phyloP scores from a whole-genome alignment of 2,797 vertebrate species.

The Arrhamphus sclerolepis region DNA sequence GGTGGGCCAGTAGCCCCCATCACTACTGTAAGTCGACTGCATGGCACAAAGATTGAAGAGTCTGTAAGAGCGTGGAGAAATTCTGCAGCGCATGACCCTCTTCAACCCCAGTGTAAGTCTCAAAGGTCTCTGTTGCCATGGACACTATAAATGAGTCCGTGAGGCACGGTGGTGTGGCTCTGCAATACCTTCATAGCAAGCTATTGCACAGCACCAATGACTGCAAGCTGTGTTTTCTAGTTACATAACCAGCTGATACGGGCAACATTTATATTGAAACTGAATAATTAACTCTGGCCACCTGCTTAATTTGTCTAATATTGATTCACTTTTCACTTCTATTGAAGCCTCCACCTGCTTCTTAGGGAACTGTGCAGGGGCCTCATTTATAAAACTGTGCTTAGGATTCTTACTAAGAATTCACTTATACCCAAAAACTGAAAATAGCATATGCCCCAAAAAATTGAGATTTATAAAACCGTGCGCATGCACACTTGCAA shows the following conservation, averaged over 20 bases:
- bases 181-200: constrained; percentile 39
- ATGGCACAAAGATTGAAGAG: constrained; percentile 45
- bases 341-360: too few relatives aligned
- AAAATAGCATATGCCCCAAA: too few relatives aligned
- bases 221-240: neutral
- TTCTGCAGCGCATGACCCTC: constrained; percentile 55
- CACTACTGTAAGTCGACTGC: constrained; percentile 38
- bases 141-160: constrained; percentile 55
- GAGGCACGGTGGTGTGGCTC: constrained; percentile 40
- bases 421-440: too few relatives aligned
- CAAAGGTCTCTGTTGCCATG: constrained; percentile 68
- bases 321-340: constrained; percentile 1
- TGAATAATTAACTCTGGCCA: neutral
- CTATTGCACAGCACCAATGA: too few relatives aligned
- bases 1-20: constrained; percentile 10
- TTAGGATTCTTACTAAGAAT: too few relatives aligned
- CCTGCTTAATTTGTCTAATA: constrained; percentile 3
- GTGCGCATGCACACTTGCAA: too few relatives aligned
- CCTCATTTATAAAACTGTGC: too few relatives aligned
- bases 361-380: neutral
- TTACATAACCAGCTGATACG: neutral
- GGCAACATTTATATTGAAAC: constrained; percentile 4
- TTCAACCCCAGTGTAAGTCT: constrained; percentile 45
- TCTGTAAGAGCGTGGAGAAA: constrained; percentile 48
- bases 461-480: too few relatives aligned